phyloP scores from a whole-genome alignment of 2,888 invertebrate genomes.

The Sycophila texana region DNA sequence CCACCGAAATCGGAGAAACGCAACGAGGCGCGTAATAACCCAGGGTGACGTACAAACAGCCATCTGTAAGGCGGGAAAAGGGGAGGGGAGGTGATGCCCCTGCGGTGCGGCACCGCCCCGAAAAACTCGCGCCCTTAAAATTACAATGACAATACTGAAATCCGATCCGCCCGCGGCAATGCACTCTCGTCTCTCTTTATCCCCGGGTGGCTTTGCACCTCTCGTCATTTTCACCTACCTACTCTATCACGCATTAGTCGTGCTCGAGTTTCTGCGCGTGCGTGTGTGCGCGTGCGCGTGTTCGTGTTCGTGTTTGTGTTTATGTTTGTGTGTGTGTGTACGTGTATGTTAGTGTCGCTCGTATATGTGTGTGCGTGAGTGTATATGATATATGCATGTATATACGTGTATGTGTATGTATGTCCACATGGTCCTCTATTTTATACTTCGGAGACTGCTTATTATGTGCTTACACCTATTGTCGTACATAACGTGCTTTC shows the following conservation, averaged over 20 bases:
- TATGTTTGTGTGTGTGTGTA: too few relatives aligned
- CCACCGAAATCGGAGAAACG: constrained; percentile 39
- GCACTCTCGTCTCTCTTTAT: constrained; percentile 61
- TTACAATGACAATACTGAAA: constrained; percentile 76
- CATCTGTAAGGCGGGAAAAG: constrained; percentile 68
- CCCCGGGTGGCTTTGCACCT: constrained; percentile 60
- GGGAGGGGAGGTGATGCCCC: constrained; percentile 68
- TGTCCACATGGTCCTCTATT: constrained; percentile 11
- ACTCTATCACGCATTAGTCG: constrained; percentile 49
- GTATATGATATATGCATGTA: too few relatives aligned
- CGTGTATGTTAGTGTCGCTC: too few relatives aligned
- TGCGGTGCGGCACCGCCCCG: constrained; percentile 74
- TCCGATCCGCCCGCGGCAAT: constrained; percentile 74
- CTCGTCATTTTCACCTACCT: constrained; percentile 52
- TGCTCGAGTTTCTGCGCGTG: constrained; percentile 1
- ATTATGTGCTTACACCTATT: constrained; percentile 52
- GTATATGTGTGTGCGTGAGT: too few relatives aligned
- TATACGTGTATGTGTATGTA: not conserved
- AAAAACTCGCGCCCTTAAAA: constrained; percentile 71
- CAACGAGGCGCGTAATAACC: constrained; percentile 75
- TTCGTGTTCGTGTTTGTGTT: too few relatives aligned
- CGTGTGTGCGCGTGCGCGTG: not conserved
- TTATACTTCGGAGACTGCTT: constrained; percentile 32
- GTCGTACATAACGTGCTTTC: constrained; percentile 26
- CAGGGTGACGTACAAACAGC: constrained; percentile 73